Evolutionary conservation across 1,140 invertebrate genomes (phyloP), one percentile per base, ranked within the genome.

Genomic region (Drosophila oshimai): DNA sequence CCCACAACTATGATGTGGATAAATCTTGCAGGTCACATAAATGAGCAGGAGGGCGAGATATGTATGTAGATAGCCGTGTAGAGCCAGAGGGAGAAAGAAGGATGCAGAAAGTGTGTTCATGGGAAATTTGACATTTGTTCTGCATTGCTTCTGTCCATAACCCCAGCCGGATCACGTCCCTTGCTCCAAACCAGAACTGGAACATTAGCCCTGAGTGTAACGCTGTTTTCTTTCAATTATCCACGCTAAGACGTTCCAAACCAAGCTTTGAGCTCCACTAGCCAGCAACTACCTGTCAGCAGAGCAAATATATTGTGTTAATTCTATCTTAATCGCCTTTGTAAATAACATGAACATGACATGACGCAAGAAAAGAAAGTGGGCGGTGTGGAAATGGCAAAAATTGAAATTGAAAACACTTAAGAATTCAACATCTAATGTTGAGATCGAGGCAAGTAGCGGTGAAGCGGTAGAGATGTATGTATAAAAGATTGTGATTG

Each of bases 401-500:
- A 7, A 33, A 13, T n/a, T n/a, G 26, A 28, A n/a, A 10, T 15
- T 5, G 5, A 42, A 45, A 15, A 4, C 24, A 9, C 9, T n/a
- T 6, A 24, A 10, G 22, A 42, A 20, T 36, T 49, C 6, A 49
- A 13, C 41, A 36, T 51, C 34, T n/a, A 13, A 44, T 42, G 6
- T 20, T 28, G 24, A 29, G 12, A 29, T 22, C 10, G 50, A 9
- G 12, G 37, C 41, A 44, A 26, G 22, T 44, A 41, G 34, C 9
- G 50, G 20, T 39, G 7, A 13, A 24, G 33, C 33, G 13, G n/a
- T 12, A 26, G 34, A 51, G 42, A 39, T 55, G 70, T 73, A 73
- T 74, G 70, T 67, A 67, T 74, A 74, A 74, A 74, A 68, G 53
- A 74, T 74, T 74, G 72, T 74, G 72, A 74, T 74, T 74, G 72